Percentiles rank a stretch among this genome's conserved stretches.
These are phyloP conservation scores for Arrhamphus sclerolepis DNA, from an alignment of 2,797 vertebrate species.

Conservation along the genomic window DNA sequence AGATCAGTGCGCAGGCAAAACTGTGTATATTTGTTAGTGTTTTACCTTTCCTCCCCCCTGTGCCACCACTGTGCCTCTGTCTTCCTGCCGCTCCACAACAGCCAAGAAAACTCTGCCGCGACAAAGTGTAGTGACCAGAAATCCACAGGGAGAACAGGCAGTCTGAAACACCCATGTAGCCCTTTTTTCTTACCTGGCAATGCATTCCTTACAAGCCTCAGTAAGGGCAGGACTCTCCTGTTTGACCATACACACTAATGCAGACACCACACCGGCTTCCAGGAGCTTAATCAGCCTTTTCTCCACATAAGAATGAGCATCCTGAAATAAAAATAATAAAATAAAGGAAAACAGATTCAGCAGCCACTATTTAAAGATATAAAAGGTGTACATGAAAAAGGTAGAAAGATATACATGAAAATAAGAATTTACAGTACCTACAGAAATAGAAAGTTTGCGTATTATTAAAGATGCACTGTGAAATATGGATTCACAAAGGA, in stretches of 20 bases:
- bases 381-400: no score
- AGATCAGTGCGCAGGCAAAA: neutral
- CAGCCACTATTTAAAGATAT: neutral
- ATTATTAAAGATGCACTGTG: neutral
- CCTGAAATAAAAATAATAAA: constrained; percentile 73
- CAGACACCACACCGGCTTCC: constrained; percentile 89
- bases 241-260: constrained; percentile 94
- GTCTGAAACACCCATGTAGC: neutral
- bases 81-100: constrained; percentile 90
- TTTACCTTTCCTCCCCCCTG: constrained; percentile 97
- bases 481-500: neutral
- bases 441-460: neutral
- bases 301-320: constrained; percentile 86
- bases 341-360: neutral
- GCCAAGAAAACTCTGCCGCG: constrained; percentile 91
- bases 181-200: constrained; percentile 84
- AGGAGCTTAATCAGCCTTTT: constrained; percentile 89
- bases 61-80: constrained; percentile 93
- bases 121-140: constrained; percentile 23
- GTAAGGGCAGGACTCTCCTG: constrained; percentile 90
- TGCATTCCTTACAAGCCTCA: constrained; percentile 89
- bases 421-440: neutral
- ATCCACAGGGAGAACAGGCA: neutral
- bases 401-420: neutral
- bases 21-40: neutral